Evolutionary conservation across 2,797 vertebrate genomes (phyloP).

Genomic region (Fundulus diaphanus): DNA sequence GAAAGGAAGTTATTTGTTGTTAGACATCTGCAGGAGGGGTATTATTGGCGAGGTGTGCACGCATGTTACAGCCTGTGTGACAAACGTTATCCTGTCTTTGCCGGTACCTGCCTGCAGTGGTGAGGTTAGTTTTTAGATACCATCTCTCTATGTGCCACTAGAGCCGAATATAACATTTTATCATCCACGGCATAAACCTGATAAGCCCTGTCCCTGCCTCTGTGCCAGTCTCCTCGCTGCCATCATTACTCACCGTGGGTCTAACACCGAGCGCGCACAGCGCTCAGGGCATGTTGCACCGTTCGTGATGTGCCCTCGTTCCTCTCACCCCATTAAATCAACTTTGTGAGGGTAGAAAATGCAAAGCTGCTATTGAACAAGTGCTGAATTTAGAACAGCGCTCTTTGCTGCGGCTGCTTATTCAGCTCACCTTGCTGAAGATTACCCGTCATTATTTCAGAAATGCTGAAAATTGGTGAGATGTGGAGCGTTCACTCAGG

Average conservation of each 20-base stretch:
- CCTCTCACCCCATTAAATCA: slow-evolving; percentile 75
- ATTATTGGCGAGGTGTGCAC: slow-evolving; percentile 13
- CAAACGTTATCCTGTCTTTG: slow-evolving; percentile 45
- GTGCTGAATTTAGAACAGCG: slow-evolving; percentile 58
- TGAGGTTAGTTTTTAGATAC: slow-evolving; percentile 59
- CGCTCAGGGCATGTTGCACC: slow-evolving; percentile 71
- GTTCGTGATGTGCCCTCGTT: slow-evolving; percentile 72
- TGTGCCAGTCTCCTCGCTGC: slow-evolving; percentile 70
- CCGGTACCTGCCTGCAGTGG: slow-evolving; percentile 43
- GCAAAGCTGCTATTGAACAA: slow-evolving; percentile 71
- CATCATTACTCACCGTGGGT: slow-evolving; percentile 74
- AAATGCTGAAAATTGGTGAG: slow-evolving; percentile 52
- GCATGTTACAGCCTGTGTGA: slow-evolving; percentile 28
- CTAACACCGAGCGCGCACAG: slow-evolving; percentile 72
- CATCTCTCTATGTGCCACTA: slow-evolving; percentile 52
- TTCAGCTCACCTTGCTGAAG: slow-evolving; percentile 55
- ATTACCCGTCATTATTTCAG: slow-evolving; percentile 68
- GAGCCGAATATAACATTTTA: slow-evolving; percentile 71
- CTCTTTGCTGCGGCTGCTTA: slow-evolving; percentile 46
- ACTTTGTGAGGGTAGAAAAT: slow-evolving; percentile 43
- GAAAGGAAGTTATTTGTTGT: slow-evolving; percentile 38
- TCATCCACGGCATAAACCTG: slow-evolving; percentile 67
- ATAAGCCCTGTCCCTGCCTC: slow-evolving; percentile 69
- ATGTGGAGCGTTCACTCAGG: slow-evolving; percentile 11
- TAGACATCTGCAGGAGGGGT: slow-evolving; percentile 47